Evolutionary conservation across 2,888 invertebrate genomes (phyloP).

Genomic region (Callyntrura sp.): DNA sequence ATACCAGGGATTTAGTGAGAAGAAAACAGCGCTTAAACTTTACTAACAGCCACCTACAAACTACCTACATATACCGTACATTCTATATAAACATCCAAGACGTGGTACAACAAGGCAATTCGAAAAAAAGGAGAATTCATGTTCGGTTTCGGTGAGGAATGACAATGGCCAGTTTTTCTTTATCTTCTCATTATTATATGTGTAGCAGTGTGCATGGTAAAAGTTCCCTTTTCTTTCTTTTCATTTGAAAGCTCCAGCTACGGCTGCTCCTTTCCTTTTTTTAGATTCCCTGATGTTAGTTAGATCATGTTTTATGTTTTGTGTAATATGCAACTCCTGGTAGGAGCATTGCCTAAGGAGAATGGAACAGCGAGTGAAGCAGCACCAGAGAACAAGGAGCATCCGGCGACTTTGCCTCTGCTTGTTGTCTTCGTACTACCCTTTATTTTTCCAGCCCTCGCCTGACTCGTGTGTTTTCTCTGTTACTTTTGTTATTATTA

Average conservation of each 20-base stretch:
- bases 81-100: neutral
- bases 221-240: constrained; percentile 39
- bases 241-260: constrained; percentile 2
- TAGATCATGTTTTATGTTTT: constrained; percentile 70
- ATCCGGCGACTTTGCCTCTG: constrained; percentile 28
- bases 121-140: constrained; percentile 1
- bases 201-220: constrained; percentile 1
- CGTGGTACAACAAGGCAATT: neutral
- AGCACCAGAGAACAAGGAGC: constrained; percentile 38
- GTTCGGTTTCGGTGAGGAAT: constrained; percentile 59
- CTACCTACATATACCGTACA: neutral
- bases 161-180: constrained; percentile 62
- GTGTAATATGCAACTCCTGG: constrained; percentile 64
- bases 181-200: constrained; percentile 5
- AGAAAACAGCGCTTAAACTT: neutral
- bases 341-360: constrained; percentile 50
- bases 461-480: constrained; percentile 3
- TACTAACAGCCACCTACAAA: neutral
- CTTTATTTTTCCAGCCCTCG: constrained; percentile 5
- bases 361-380: constrained; percentile 34
- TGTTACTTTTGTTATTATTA: constrained; percentile 7
- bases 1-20: neutral
- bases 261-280: constrained; percentile 16
- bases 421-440: constrained; percentile 31
- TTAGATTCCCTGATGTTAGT: constrained; percentile 58